These are phyloP conservation scores for Drosophila obscura DNA, from an alignment of 1,140 invertebrate genomes.

Conservation along the genomic window DNA sequence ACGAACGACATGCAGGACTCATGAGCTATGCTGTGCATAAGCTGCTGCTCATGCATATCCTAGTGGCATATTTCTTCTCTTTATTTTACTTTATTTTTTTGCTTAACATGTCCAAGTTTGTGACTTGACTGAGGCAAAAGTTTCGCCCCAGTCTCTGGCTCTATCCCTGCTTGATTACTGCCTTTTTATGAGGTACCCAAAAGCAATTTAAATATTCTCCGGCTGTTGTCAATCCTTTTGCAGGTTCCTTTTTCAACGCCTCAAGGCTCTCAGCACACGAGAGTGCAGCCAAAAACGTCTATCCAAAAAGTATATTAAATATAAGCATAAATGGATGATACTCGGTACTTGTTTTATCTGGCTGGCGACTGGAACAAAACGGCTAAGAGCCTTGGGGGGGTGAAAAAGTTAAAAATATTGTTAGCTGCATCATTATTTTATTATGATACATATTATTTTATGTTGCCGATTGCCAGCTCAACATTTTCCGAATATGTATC, in stretches of 20 bases:
- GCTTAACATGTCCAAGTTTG: slow-evolving; percentile 68
- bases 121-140: slow-evolving; percentile 62
- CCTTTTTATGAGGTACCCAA: slow-evolving; percentile 78
- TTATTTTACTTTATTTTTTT: slow-evolving; percentile 26
- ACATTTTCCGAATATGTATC: not conserved
- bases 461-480: not conserved
- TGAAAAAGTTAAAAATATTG: slow-evolving; percentile 3
- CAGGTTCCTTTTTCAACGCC: slow-evolving; percentile 48
- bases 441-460: slow-evolving; percentile 1
- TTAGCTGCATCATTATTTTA: slow-evolving; percentile 11
- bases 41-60: slow-evolving; percentile 72
- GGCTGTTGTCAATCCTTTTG: slow-evolving; percentile 57
- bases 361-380: slow-evolving; percentile 7
- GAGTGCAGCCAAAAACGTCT: slow-evolving; percentile 10
- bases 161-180: slow-evolving; percentile 62
- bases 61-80: slow-evolving; percentile 63
- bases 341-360: slow-evolving; percentile 10
- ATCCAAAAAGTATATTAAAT: slow-evolving; percentile 38
- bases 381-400: no score
- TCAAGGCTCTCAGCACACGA: slow-evolving; percentile 18
- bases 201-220: slow-evolving; percentile 77
- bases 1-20: slow-evolving; percentile 50
- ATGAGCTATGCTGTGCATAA: slow-evolving; percentile 46
- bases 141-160: slow-evolving; percentile 25
- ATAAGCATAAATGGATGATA: slow-evolving; percentile 60